These are phyloP conservation scores for Drosophila athabasca DNA, from an alignment of 1,140 invertebrate species.

Conservation along the genomic window DNA sequence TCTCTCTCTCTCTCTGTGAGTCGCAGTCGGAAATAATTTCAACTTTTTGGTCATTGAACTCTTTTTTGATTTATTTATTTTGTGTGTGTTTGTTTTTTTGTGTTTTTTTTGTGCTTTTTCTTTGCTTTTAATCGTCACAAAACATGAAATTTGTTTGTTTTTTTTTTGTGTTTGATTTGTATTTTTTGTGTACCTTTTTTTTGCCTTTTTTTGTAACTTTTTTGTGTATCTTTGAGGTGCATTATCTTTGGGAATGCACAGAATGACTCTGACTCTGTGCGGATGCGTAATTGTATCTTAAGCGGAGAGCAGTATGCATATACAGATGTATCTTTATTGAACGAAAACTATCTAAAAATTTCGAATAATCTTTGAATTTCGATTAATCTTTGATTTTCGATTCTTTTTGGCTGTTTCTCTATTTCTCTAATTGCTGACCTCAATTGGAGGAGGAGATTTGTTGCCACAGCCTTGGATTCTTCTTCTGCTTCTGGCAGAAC, in stretches of 20 bases:
- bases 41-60: slow-evolving; percentile 79
- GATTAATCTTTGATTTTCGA: no score
- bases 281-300: no score
- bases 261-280: no score
- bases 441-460: no score
- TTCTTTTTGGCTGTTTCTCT: no score
- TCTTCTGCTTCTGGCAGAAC: background rate
- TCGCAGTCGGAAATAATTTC: slow-evolving; percentile 68
- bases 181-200: slow-evolving; percentile 18
- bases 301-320: no score
- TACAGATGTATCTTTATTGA: no score
- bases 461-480: no score
- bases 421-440: no score
- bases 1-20: slow-evolving; percentile 3
- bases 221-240: slow-evolving; percentile 22
- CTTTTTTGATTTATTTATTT: slow-evolving; percentile 74
- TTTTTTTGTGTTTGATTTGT: slow-evolving; percentile 35
- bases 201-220: slow-evolving; percentile 20
- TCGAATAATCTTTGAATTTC: no score
- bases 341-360: no score
- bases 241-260: slow-evolving; percentile 13
- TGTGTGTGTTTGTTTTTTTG: slow-evolving; percentile 29
- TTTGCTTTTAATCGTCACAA: slow-evolving; percentile 47
- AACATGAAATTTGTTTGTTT: slow-evolving; percentile 47
- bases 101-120: slow-evolving; percentile 3